Percentiles rank a stretch among this genome's conserved stretches.
Evolutionary conservation across 2,797 vertebrate species (phyloP).

Genomic region (Pseudomugil gertrudae): DNA sequence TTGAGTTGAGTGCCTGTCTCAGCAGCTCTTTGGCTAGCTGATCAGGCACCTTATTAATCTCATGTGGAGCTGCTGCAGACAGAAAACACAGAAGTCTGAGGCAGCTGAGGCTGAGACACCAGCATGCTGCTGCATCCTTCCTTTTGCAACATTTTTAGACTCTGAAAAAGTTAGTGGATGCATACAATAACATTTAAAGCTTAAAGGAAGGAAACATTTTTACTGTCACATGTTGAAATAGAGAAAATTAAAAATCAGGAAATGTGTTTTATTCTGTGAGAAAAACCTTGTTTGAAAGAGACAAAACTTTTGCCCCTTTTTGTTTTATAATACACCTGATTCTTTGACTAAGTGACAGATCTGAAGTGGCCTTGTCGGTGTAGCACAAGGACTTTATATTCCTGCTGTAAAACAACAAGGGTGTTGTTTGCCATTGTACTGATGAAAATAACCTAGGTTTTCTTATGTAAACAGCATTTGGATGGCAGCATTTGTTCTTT

Average conservation of each 20-base stretch:
- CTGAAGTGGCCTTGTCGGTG: background rate
- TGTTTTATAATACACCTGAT: background rate
- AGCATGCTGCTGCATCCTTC: background rate
- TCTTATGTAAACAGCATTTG: too few relatives aligned
- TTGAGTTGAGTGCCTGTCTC: conserved; percentile 58
- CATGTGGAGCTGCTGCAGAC: conserved; percentile 53
- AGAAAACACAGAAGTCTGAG: conserved; percentile 42
- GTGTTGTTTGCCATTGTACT: background rate
- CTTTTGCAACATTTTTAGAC: background rate
- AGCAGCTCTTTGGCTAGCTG: conserved; percentile 59
- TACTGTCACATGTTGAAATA: background rate
- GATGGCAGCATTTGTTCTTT: background rate
- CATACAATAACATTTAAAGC: background rate
- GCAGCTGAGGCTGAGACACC: conserved; percentile 24
- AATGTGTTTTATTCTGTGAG: too few relatives aligned
- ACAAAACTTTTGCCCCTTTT: background rate
- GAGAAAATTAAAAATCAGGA: too few relatives aligned
- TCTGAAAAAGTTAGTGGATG: background rate
- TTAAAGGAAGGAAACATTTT: background rate
- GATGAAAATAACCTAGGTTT: too few relatives aligned
- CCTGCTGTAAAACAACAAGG: background rate
- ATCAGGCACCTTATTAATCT: conserved; percentile 73
- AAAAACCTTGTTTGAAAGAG: too few relatives aligned
- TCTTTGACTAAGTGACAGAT: background rate
- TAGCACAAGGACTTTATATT: background rate